Evolutionary conservation across 1,140 invertebrate species (phyloP), one percentile per base, ranked within the genome.

Genomic region (Listronotus oregonensis): DNA sequence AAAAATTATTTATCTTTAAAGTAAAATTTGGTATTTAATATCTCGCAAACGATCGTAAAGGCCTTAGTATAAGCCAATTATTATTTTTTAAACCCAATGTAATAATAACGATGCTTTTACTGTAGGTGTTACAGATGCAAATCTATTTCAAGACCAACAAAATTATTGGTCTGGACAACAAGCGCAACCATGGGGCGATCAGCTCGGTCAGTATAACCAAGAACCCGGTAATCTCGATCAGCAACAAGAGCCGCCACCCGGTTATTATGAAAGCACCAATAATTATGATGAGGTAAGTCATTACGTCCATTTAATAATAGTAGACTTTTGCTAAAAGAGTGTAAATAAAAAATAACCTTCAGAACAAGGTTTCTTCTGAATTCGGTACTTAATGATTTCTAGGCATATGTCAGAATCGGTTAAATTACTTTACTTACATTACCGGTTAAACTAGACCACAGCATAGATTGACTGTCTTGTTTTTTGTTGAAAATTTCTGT

Each of bases 161-260:
- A 67, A 68, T 27, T 75, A 70, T 43, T 71, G 71, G 69, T 46
- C 61, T 34, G 66, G 67, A 39, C 71, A 68, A 70, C 67, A 73
- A 32, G 12, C 7, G 42, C 50, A 63, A 40, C 32, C 52, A 11
- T 44, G 54, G 56, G 47, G 14, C 17, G 59, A 69, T 11, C 67
- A 64, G 15, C 10, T 18, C 8, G 59, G 57, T 50, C 66, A 67
- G 27, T 68, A 67, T 18, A 46, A 56, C 43, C 70, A 70, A 61
- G 68, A 73, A 43, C 57, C 34, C 17, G 27, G 6, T 27, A 32
- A n/a, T 46, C 42, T 57, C 18, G 50, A 71, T 43, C 74, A 72
- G 46, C 63, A 51, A 37, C 9, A n/a, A 3, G 54, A 65, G 11
- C 54, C 37, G 14, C 10, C 39, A 9, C 52, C n/a, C 4, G 11